Base-by-base conservation (phyloP, 1,140 invertebrate genomes). In the Tribolium castaneum region DNA sequence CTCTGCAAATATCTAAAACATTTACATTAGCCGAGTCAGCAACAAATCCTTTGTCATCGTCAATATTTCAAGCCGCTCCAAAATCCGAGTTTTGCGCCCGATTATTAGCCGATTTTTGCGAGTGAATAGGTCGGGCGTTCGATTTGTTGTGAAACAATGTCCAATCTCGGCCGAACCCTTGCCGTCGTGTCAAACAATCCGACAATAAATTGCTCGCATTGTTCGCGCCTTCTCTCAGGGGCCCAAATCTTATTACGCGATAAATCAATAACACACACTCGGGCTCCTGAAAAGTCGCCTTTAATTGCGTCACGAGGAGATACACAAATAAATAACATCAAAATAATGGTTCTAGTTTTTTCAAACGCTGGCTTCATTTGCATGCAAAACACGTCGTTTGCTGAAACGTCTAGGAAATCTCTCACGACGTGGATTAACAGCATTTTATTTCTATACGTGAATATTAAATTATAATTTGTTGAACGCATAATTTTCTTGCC, bases 141-240 rank as follows among this genome's bases (percentile, higher is more conserved):
- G 59, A 59, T 56, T 80, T 80, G 51, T 73, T 71, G 34, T 56
- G 45, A 81, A 79, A 81, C 80, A 81, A 81, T 81, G 78, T 79
- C 77, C 77, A 81, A 81, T 81, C 75, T 79, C 66, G 76, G 70
- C 7, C 30, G 74, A 80, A 79, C 80, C 80, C 79, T 80, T 80
- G 79, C 74, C 72, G 75, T 50, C 77, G 39, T 80, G 80, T 80
- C 80, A 76, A 80, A 79, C 77, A 80, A 76, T 80, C 52, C 70
- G 74, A 78, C 80, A 79, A 80, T 80, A 80, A 80, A 80, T 80
- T 80, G 80, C 73, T 78, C 76, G 72, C 80, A 80, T 80, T 80
- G 79, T 80, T 77, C 76, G 39, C 56, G 72, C 75, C 62, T 80
- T 66, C 59, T 25, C n/a, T 35, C 13, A 35, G 59, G 59, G 51